Evolutionary conservation across 2,888 invertebrate species (phyloP).

Genomic region (Epicampocera succincta): DNA sequence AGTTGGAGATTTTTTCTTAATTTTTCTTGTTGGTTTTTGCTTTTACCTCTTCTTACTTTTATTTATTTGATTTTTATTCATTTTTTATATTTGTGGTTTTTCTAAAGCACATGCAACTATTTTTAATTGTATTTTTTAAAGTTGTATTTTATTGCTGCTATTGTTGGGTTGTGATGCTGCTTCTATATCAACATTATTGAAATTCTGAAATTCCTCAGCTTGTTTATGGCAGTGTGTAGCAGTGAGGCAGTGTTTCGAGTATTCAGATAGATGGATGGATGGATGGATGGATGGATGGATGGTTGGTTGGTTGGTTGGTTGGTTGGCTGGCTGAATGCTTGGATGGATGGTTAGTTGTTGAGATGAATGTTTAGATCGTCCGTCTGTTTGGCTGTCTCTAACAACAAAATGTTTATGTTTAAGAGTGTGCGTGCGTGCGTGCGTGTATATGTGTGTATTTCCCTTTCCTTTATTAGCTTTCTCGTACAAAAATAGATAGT

Average conservation of each 20-base stretch:
- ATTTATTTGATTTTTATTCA: conserved; percentile 41
- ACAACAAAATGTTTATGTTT: neutral
- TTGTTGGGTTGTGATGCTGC: conserved; percentile 37
- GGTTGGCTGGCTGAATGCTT: conserved; percentile 1
- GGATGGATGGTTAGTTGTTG: conserved; percentile 39
- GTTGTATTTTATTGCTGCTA: conserved; percentile 49
- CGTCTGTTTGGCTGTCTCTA: conserved; percentile 5
- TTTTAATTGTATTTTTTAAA: conserved; percentile 78
- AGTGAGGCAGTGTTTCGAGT: too few relatives aligned
- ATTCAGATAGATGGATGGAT: conserved; percentile 30
- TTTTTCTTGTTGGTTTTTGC: conserved; percentile 3
- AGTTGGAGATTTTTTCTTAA: conserved; percentile 42
- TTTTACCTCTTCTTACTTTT: neutral
- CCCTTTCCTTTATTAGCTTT: conserved; percentile 43
- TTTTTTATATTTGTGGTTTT: conserved; percentile 61
- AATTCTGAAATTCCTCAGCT: conserved; percentile 68
- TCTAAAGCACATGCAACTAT: conserved; percentile 75
- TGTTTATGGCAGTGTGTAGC: conserved; percentile 52
- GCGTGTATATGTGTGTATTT: conserved; percentile 27
- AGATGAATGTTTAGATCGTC: conserved; percentile 34
- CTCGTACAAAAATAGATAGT: conserved; percentile 1
- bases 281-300: conserved; percentile 34
- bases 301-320: conserved; percentile 27
- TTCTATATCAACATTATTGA: conserved; percentile 70
- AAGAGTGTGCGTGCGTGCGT: conserved; percentile 1